phyloP scores from a whole-genome alignment of 2,113 vertebrate species.

The Xyliphius kryptos region DNA sequence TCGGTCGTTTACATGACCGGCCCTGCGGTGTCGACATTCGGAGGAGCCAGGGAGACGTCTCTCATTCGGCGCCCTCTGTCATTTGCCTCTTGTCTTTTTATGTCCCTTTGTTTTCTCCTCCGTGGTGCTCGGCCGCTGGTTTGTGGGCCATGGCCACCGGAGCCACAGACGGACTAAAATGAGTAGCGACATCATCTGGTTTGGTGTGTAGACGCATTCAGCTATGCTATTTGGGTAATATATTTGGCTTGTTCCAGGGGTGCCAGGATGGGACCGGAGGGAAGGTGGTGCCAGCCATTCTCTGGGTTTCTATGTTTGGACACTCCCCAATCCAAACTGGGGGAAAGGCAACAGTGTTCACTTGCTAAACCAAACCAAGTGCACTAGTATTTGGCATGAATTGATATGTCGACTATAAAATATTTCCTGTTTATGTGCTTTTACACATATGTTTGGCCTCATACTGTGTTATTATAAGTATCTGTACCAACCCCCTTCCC shows the following conservation, averaged over 20 bases:
- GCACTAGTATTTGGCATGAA: too few relatives aligned
- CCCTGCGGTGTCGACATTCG: conserved; percentile 1
- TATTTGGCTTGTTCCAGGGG: conserved; percentile 17
- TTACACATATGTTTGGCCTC: too few relatives aligned
- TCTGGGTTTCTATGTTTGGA: conserved; percentile 19
- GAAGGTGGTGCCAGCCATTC: conserved; percentile 24
- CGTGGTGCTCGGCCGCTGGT: conserved; percentile 14
- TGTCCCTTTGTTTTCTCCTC: conserved; percentile 28
- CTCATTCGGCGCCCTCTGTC: conserved; percentile 6
- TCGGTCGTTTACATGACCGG: conserved; percentile 1
- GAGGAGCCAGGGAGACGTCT: conserved; percentile 10
- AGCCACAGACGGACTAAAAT: conserved; percentile 17
- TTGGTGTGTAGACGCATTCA: neutral
- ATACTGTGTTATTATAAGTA: too few relatives aligned
- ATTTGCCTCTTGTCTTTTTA: conserved; percentile 25
- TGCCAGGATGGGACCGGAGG: neutral
- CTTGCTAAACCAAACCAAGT: too few relatives aligned
- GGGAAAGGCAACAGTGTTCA: conserved; percentile 15
- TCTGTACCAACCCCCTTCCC: neutral
- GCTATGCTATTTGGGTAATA: conserved; percentile 19
- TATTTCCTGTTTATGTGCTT: too few relatives aligned
- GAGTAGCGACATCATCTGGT: conserved; percentile 6
- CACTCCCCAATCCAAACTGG: conserved; percentile 16
- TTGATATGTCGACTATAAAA: too few relatives aligned
- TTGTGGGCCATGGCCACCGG: neutral